A percentile compares a stretch with the other conserved stretches of the same genome.
Evolutionary conservation across 2,113 vertebrate genomes (phyloP).

Genomic region (Plecturocebus donacophilus): DNA sequence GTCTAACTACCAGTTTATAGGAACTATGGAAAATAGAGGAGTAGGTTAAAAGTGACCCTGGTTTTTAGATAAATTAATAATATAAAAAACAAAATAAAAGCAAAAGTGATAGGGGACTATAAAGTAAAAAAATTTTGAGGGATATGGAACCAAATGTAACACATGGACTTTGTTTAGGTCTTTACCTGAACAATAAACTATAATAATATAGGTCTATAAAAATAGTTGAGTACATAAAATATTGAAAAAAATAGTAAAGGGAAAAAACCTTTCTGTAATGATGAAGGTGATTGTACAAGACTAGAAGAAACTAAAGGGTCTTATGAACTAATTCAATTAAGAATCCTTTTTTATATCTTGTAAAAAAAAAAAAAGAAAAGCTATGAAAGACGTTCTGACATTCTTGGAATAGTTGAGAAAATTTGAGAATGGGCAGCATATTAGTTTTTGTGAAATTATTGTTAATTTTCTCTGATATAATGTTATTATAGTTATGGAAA

Average conservation of each 20-base stretch:
- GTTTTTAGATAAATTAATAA: background rate
- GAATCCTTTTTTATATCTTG: background rate
- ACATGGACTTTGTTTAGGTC: background rate
- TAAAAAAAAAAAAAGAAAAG: background rate
- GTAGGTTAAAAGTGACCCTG: background rate
- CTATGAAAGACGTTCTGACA: background rate
- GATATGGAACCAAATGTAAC: background rate
- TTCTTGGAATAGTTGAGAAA: background rate
- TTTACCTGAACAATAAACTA: background rate
- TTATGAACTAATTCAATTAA: background rate
- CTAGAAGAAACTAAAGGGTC: background rate
- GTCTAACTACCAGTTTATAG: background rate
- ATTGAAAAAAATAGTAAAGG: background rate
- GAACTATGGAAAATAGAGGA: background rate
- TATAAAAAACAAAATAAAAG: background rate
- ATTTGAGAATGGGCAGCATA: background rate
- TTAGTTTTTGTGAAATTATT: background rate
- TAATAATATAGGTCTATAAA: background rate
- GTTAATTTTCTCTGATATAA: background rate
- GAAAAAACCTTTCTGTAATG: background rate
- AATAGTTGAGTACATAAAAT: background rate
- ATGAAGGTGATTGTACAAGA: background rate
- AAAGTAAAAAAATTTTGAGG: background rate
- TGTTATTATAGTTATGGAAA: background rate
- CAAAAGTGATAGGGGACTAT: background rate